A percentile compares a stretch with the other conserved stretches of the same genome.
phyloP scores from a whole-genome alignment of 2,888 invertebrate genomes.

The Harpalus rufipes region DNA sequence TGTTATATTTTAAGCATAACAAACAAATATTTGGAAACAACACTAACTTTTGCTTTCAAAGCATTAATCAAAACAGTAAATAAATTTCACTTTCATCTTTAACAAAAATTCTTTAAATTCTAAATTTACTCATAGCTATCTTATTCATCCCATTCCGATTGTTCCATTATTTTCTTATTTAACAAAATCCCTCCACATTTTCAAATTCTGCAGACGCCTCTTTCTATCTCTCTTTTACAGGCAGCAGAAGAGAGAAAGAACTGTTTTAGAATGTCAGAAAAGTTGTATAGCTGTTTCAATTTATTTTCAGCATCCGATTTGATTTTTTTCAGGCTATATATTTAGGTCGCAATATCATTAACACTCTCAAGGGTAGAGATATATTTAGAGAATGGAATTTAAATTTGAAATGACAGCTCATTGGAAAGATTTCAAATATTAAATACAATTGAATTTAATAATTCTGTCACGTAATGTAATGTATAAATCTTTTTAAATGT shows the following conservation, averaged over 20 bases:
- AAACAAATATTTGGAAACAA: background rate
- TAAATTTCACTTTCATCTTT: conserved; percentile 9
- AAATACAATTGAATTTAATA: background rate
- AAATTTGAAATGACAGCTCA: background rate
- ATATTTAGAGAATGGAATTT: conserved; percentile 14
- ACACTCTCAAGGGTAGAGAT: conserved; percentile 31
- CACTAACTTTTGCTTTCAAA: conserved; percentile 1
- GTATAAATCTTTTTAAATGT: too few relatives aligned
- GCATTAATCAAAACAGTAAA: conserved; percentile 6
- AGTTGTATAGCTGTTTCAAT: conserved; percentile 38
- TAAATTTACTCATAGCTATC: background rate
- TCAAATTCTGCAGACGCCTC: background rate
- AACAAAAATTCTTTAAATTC: background rate
- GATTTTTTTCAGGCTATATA: conserved; percentile 35
- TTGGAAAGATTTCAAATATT: conserved; percentile 20
- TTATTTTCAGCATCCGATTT: conserved; percentile 35
- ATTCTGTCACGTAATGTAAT: too few relatives aligned
- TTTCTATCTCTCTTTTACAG: background rate
- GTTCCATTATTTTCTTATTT: background rate
- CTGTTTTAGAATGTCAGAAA: background rate
- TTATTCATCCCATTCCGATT: background rate
- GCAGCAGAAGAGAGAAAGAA: background rate
- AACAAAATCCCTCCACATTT: background rate
- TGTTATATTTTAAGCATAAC: background rate
- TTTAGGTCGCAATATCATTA: conserved; percentile 31